Conservation (phyloP, 2,888 invertebrate species). For the Callinectes sapidus region DNA sequence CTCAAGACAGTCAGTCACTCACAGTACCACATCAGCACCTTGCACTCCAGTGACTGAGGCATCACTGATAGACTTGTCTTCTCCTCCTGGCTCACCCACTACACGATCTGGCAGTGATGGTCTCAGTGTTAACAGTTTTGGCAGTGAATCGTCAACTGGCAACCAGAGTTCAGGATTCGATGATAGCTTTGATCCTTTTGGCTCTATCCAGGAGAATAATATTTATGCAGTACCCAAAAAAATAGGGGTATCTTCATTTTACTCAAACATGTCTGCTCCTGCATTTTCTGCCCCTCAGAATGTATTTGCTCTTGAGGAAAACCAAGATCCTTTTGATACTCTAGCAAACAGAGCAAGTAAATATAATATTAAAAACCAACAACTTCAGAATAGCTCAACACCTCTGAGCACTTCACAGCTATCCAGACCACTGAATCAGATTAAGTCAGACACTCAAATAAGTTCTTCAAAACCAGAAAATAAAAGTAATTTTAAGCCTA, state of each 20-base stretch:
- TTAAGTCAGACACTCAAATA: background rate
- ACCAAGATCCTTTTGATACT: conserved; percentile 63
- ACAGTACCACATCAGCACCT: conserved; percentile 38
- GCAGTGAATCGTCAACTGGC: conserved; percentile 59
- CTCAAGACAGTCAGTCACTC: conserved; percentile 33
- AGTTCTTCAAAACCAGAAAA: conserved; percentile 29
- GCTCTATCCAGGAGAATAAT: conserved; percentile 46
- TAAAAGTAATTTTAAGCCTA: conserved; percentile 43
- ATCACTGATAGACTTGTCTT: conserved; percentile 61
- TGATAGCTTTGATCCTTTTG: conserved; percentile 62
- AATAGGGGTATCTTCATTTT: conserved; percentile 51
- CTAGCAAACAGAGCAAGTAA: conserved; percentile 46
- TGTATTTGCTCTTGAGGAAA: background rate
- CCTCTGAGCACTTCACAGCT: background rate
- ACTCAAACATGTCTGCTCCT: conserved; percentile 18
- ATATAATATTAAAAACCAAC: conserved; percentile 6
- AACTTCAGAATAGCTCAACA: conserved; percentile 16
- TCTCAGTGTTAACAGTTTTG: conserved; percentile 63
- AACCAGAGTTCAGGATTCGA: conserved; percentile 64
- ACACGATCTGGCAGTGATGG: conserved; percentile 64
- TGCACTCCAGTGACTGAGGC: conserved; percentile 56
- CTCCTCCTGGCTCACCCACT: conserved; percentile 60
- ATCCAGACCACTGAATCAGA: background rate
- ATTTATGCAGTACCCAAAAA: conserved; percentile 30
- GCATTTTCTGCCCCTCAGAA: conserved; percentile 4